Evolutionary conservation across 92 coral and sea anemone species (phyloP).

Genomic region (Phenganax subtilis): DNA sequence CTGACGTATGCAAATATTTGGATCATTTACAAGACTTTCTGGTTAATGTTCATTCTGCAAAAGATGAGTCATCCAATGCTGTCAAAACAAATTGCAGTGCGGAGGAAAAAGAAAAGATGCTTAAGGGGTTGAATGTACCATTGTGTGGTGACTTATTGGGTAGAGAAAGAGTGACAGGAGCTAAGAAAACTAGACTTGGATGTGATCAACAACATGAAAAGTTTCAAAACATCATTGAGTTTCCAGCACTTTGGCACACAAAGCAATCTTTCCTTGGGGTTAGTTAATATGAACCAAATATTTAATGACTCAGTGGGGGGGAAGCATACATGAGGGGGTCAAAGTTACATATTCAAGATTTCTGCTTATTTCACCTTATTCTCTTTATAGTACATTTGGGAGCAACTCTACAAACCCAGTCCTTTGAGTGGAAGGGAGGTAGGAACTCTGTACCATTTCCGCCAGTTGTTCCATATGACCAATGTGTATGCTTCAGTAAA

Average conservation of each 20-base stretch:
- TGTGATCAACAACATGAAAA: conserved; percentile 52
- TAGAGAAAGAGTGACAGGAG: conserved; percentile 56
- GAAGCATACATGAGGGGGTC: background rate
- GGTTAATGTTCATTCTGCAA: conserved; percentile 17
- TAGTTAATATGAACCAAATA: conserved; percentile 4
- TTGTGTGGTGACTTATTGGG: conserved; percentile 54
- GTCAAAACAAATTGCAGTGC: background rate
- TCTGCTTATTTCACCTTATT: background rate
- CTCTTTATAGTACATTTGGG: conserved; percentile 23
- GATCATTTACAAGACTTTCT: conserved; percentile 43
- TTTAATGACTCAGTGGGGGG: background rate
- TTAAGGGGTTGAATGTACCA: conserved; percentile 45
- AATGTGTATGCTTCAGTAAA: conserved; percentile 36
- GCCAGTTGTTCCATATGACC: conserved; percentile 50
- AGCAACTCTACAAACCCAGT: conserved; percentile 20
- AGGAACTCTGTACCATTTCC: conserved; percentile 51
- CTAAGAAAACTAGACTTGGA: conserved; percentile 52
- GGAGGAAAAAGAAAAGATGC: conserved; percentile 8
- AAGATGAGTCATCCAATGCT: background rate
- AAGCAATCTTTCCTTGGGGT: conserved; percentile 62
- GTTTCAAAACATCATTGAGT: conserved; percentile 50
- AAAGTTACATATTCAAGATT: background rate
- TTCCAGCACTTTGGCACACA: conserved; percentile 57
- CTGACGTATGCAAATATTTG: conserved; percentile 54
- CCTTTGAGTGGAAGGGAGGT: conserved; percentile 45